phyloP scores from a whole-genome alignment of 2,113 vertebrate species.

The Sinocyclocheilus maitianheensis region DNA sequence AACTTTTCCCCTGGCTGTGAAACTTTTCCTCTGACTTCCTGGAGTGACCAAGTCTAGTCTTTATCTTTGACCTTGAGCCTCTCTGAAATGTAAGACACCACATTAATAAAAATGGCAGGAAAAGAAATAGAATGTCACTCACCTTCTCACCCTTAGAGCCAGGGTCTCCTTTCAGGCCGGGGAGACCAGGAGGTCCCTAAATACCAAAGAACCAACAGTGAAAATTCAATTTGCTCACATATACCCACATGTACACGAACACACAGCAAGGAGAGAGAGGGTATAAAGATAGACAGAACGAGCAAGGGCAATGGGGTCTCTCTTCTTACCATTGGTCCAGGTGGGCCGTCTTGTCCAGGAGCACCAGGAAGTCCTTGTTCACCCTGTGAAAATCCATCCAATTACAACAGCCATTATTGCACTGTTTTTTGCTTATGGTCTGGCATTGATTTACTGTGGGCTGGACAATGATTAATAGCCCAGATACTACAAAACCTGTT shows the following conservation, averaged over 20 bases:
- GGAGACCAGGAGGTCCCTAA: constrained; percentile 94
- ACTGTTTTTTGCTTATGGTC: constrained; percentile 62
- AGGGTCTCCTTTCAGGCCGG: constrained; percentile 94
- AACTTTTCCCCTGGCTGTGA: background rate
- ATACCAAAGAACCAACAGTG: constrained; percentile 54
- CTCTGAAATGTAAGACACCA: constrained; percentile 24
- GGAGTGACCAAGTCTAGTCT: background rate
- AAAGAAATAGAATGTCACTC: constrained; percentile 52
- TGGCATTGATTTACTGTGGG: constrained; percentile 68
- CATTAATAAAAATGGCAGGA: constrained; percentile 36
- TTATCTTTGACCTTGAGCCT: constrained; percentile 25
- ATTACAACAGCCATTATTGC: constrained; percentile 63
- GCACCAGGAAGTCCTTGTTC: constrained; percentile 96
- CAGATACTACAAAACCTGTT: constrained; percentile 62
- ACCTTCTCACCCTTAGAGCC: constrained; percentile 98
- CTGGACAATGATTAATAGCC: constrained; percentile 67
- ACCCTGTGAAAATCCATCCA: constrained; percentile 80
- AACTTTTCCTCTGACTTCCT: constrained; percentile 3
- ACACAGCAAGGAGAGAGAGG: constrained; percentile 10
- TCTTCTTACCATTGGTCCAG: constrained; percentile 88
- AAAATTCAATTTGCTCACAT: constrained; percentile 50
- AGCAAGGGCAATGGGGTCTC: background rate
- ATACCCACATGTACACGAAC: background rate
- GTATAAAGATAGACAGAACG: background rate
- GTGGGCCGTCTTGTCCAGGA: constrained; percentile 94